Percentiles rank a stretch among this genome's conserved stretches.
Evolutionary conservation across 2,113 vertebrate genomes (phyloP).

Genomic region (Oxyruncus cristatus): DNA sequence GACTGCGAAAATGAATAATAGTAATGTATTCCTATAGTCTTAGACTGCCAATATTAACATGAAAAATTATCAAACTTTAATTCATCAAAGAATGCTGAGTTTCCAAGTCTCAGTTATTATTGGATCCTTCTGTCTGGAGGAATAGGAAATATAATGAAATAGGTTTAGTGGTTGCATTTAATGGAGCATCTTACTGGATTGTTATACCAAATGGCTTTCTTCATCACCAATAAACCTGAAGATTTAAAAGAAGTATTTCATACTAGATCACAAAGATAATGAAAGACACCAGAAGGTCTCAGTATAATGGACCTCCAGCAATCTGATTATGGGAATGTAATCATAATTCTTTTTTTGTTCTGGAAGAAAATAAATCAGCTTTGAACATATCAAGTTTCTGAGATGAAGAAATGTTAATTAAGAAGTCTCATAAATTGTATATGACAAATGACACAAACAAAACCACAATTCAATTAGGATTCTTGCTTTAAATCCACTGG

Average conservation of each 20-base stretch:
- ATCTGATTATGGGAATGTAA: neutral
- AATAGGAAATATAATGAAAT: conserved; percentile 51
- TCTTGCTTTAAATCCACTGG: neutral
- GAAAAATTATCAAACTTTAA: conserved; percentile 72
- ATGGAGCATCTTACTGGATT: conserved; percentile 12
- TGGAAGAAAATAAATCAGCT: neutral
- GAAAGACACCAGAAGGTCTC: neutral
- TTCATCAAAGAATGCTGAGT: conserved; percentile 58
- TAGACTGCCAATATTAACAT: conserved; percentile 67
- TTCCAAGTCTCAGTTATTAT: conserved; percentile 57
- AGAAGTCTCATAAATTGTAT: neutral
- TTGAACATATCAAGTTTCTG: neutral
- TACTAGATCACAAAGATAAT: neutral
- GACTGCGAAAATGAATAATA: conserved; percentile 55
- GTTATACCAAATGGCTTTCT: conserved; percentile 19
- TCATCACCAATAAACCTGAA: neutral
- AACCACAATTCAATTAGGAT: neutral
- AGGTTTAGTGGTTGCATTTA: conserved; percentile 28
- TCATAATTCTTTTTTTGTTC: neutral
- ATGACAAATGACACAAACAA: neutral
- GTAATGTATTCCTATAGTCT: conserved; percentile 46
- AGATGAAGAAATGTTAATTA: neutral
- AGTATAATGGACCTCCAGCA: neutral
- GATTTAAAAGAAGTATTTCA: conserved; percentile 19
- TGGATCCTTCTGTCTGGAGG: conserved; percentile 48